Percentiles rank a stretch among this genome's conserved stretches.
These are phyloP conservation scores for Anguilla pacifica DNA, from an alignment of 2,797 vertebrate species.

Conservation along the genomic window DNA sequence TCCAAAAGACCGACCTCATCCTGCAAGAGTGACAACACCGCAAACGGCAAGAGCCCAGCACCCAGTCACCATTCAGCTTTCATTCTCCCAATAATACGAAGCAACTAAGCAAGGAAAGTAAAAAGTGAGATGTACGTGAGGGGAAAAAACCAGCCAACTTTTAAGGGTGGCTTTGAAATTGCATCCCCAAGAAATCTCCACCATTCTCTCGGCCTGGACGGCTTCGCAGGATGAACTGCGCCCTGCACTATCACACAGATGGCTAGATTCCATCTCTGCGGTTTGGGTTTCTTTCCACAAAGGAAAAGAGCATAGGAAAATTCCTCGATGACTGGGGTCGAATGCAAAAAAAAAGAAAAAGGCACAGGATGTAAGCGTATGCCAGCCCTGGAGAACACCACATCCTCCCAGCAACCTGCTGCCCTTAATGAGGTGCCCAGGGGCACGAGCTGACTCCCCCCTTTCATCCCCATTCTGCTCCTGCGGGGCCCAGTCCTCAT, in stretches of 20 bases:
- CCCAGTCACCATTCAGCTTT: constrained; percentile 2
- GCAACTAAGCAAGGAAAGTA: constrained; percentile 10
- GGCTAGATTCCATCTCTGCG: constrained; percentile 16
- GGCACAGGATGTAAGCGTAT: constrained; percentile 25
- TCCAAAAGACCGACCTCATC: constrained; percentile 61
- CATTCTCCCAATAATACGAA: constrained; percentile 32
- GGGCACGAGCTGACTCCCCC: constrained; percentile 25
- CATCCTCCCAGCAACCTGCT: constrained; percentile 44
- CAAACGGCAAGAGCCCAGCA: background rate
- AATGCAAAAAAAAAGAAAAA: background rate
- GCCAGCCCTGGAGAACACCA: constrained; percentile 36
- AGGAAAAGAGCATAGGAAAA: constrained; percentile 32
- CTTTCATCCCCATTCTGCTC: constrained; percentile 30
- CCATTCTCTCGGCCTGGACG: background rate
- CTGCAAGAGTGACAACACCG: constrained; percentile 16
- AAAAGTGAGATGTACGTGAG: background rate
- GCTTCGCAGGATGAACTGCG: background rate
- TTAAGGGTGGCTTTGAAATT: background rate
- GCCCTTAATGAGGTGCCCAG: constrained; percentile 42
- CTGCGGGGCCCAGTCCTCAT: constrained; percentile 21
- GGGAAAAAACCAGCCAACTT: background rate
- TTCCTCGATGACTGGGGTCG: constrained; percentile 27
- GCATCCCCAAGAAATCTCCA: background rate
- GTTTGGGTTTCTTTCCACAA: constrained; percentile 33
- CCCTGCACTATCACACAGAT: constrained; percentile 24